Evolutionary conservation across 2,113 vertebrate genomes (phyloP).

Genomic region (Silurus glanis): DNA sequence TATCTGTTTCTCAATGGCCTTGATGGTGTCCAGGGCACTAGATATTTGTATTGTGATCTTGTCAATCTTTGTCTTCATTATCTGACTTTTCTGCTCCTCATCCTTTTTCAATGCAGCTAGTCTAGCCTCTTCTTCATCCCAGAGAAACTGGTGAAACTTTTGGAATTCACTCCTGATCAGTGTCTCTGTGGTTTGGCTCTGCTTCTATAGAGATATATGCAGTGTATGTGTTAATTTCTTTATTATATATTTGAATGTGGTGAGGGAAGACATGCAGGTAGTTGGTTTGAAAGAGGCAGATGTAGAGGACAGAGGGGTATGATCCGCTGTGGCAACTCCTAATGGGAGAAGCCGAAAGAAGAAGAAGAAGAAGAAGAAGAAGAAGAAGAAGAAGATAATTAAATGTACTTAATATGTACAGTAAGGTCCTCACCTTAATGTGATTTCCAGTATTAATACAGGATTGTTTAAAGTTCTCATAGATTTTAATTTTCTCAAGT

Average conservation of each 20-base stretch:
- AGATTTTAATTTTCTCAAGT: conserved; percentile 30
- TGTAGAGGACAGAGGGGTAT: neutral
- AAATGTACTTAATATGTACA: neutral
- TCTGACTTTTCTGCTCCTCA: conserved; percentile 46
- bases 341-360: neutral
- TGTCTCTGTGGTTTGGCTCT: conserved; percentile 41
- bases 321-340: neutral
- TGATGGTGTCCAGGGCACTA: conserved; percentile 34
- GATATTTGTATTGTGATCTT: conserved; percentile 44
- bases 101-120: conserved; percentile 38
- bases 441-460: conserved; percentile 30
- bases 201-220: conserved; percentile 30
- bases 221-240: neutral
- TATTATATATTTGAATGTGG: neutral
- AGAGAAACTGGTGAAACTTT: conserved; percentile 52
- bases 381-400: too few relatives aligned
- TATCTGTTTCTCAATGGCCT: conserved; percentile 37
- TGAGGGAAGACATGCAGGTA: too few relatives aligned
- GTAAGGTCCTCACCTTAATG: conserved; percentile 37
- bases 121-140: conserved; percentile 45
- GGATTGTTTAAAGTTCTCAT: conserved; percentile 31
- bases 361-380: too few relatives aligned
- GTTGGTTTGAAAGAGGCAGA: too few relatives aligned
- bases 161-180: conserved; percentile 43
- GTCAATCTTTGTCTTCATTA: conserved; percentile 44